phyloP scores from a whole-genome alignment of 2,888 invertebrate species.

The Chrysopilus asiliformis region DNA sequence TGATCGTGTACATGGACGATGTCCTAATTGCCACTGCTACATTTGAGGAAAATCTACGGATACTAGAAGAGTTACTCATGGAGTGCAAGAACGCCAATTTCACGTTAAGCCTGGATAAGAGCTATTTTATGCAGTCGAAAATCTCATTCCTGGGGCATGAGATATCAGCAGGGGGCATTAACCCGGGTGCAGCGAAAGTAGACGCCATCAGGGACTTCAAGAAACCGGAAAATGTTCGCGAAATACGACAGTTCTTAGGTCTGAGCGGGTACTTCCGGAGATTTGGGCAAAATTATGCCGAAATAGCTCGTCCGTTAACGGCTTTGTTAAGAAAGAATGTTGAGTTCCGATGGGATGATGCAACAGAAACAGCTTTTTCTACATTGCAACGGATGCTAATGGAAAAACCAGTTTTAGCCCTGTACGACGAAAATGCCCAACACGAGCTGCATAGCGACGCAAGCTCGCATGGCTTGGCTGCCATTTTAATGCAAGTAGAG shows the following conservation, averaged over 20 bases:
- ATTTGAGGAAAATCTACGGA: conserved; percentile 1
- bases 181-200: neutral
- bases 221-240: conserved; percentile 12
- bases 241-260: conserved; percentile 21
- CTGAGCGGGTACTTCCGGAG: conserved; percentile 22
- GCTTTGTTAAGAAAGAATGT: conserved; percentile 14
- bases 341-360: conserved; percentile 14
- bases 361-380: neutral
- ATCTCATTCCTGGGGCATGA: conserved; percentile 3
- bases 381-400: too few species aligned
- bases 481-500: neutral
- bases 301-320: conserved; percentile 18
- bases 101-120: conserved; percentile 23
- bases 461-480: conserved; percentile 2
- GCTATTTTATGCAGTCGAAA: conserved; percentile 4
- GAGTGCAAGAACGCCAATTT: conserved; percentile 16
- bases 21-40: conserved; percentile 5
- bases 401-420: too few species aligned
- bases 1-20: conserved; percentile 9
- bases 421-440: neutral
- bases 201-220: conserved; percentile 15
- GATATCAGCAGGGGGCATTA: neutral
- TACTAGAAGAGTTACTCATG: neutral
- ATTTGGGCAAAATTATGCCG: conserved; percentile 20
- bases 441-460: conserved; percentile 1